Base-by-base conservation (phyloP, 2,113 vertebrate species). In the Bubo scandiacus region DNA sequence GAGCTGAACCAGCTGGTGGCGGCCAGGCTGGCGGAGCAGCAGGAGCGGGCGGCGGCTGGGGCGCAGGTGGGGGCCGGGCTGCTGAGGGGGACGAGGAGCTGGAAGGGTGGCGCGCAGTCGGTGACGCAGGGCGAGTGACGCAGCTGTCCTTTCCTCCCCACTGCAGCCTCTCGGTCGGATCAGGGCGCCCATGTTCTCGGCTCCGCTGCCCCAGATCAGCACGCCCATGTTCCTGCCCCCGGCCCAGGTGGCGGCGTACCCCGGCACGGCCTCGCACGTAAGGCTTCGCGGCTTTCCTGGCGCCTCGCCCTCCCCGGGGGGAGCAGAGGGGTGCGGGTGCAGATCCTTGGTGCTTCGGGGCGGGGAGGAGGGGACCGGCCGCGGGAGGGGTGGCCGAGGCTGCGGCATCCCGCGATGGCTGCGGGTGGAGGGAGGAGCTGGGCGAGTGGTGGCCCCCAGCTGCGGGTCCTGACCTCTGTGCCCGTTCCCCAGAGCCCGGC, bases 1-100 rank as follows among this genome's bases (percentile, higher is more conserved):
- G 98, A 99, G 55, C 95, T 99, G 66, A 98, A 91, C 21, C 99
- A 99, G 90, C 97, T 99, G 93, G 98, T 99, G 29, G 98, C 98
- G 0, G 96, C 97, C 43, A 98, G 90, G 61, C 98, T 99, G 94
- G 97, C 94, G 0, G 98, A 98, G 74, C 98, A 98, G 6, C 98
- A 98, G 85, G 98, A 99, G 70, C 80, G 97, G 54, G 96, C 90
- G 21, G 98, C 95, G 0, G 96, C 91, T 0, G 88, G 98, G 2
- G 82, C 97, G 10, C 98, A 98, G 98, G 98, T 98, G 52, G 93
- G 30, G 58, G 6, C 0, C 10, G 67, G 77, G 45, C 71, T 68
- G 55, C 61, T 25, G 43, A 43, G 43, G 43, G 55, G 14, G 32
- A 6, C 13, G 52, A 71, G 62, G 23, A 17, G 25, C 43, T 43